phyloP scores from a whole-genome alignment of 2,888 invertebrate genomes.

The Craniophora ligustri region DNA sequence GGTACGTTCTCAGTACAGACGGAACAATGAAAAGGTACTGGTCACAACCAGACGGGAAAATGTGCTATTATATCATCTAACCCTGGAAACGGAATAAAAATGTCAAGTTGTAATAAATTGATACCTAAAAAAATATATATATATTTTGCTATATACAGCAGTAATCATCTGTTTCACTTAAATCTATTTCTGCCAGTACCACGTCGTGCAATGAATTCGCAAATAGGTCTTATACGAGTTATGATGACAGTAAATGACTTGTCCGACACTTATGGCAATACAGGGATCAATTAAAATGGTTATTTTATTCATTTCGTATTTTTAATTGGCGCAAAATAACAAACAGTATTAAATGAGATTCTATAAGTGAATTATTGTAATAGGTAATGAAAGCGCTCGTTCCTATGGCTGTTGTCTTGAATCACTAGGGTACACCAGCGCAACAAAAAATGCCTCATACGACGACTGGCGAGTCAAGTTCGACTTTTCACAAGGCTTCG shows the following conservation, averaged over 20 bases:
- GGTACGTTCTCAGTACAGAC: slow-evolving; percentile 64
- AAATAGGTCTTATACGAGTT: slow-evolving; percentile 47
- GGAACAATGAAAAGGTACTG: slow-evolving; percentile 60
- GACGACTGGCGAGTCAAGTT: slow-evolving; percentile 49
- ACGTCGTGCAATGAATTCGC: slow-evolving; percentile 40
- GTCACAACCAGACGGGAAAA: slow-evolving; percentile 55
- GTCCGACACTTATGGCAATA: slow-evolving; percentile 50
- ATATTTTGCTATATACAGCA: slow-evolving; percentile 29
- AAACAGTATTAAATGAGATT: slow-evolving; percentile 52
- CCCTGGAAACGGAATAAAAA: slow-evolving; percentile 40
- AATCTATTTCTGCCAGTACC: slow-evolving; percentile 32
- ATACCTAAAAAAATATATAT: slow-evolving; percentile 35
- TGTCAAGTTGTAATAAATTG: slow-evolving; percentile 40
- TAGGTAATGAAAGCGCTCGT: slow-evolving; percentile 59
- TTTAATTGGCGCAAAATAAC: slow-evolving; percentile 55
- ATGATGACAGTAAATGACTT: slow-evolving; percentile 53
- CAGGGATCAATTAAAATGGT: slow-evolving; percentile 50
- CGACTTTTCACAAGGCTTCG: slow-evolving; percentile 59
- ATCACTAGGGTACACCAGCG: slow-evolving; percentile 50
- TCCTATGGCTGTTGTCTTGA: slow-evolving; percentile 55
- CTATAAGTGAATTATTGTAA: slow-evolving; percentile 63
- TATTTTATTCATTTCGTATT: slow-evolving; percentile 39
- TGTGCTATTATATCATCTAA: slow-evolving; percentile 54
- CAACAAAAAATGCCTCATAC: slow-evolving; percentile 59
- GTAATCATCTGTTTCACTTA: slow-evolving; percentile 41